Evolutionary conservation across 2,113 vertebrate species (phyloP), one percentile per base, ranked within the genome.

Genomic region (Sitta europaea): DNA sequence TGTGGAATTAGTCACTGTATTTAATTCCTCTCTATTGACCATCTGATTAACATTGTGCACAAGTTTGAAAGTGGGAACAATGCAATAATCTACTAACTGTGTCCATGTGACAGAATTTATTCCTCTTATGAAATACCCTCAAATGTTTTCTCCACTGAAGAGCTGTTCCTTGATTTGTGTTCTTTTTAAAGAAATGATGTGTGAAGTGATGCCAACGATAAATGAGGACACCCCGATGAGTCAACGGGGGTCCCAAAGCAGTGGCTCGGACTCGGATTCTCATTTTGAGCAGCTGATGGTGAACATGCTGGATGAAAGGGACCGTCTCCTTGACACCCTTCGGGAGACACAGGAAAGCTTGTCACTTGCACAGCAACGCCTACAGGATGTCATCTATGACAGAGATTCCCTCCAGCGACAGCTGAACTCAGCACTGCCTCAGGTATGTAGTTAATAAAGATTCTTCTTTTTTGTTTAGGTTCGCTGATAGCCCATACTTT

Each of bases 151-250:
- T 48, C 50, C 75, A 33, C 85, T 97, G 65, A 97, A 94, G 27
- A 83, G 3, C 54, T 88, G 86, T 75, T 71, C 71, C n/a, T 31
- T 75, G 89, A 65, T 95, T 57, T 88, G 84, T 97, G 88, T 84
- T 96, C 68, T 81, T 66, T 91, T 94, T 96, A 54, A 98, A 98
- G 99, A 98, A 98, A 99, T 99, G 99, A 99, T 99, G 99, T 99
- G 99, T 96, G 99, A 99, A 98, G 99, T 99, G 98, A 99, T 99
- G 99, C 99, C 99, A 96, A 99, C 99, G 90, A 99, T 99, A 98
- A 99, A 99, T 2, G 99, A 99, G 98, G 99, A 99, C 98, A 99
- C 99, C 96, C 99, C 99, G 54, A 98, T 99, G 98, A 99, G 98
- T 96, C 99, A 99, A 97, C 98, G 99, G 90, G 99, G 99, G 97